These are phyloP conservation scores for Salminus brasiliensis DNA, from an alignment of 2,113 vertebrate genomes.

Conservation along the genomic window DNA sequence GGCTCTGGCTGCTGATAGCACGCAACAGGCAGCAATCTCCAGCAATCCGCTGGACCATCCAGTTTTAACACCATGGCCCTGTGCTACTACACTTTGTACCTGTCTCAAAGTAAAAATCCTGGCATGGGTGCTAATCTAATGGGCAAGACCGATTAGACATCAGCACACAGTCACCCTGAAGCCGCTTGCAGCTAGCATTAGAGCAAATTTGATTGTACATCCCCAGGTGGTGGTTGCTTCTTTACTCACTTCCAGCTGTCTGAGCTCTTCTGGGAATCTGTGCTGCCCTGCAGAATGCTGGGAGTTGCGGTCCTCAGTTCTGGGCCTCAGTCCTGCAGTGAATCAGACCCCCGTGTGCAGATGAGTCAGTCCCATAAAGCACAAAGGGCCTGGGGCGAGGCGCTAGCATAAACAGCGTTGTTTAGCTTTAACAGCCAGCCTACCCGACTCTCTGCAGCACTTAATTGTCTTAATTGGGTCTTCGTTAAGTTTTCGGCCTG, in stretches of 20 bases:
- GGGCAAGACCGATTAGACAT: too few species aligned
- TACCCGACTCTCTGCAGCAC: conserved; percentile 52
- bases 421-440: conserved; percentile 60
- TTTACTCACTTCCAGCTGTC: background rate
- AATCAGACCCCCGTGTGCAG: conserved; percentile 50
- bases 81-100: too few species aligned
- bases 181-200: background rate
- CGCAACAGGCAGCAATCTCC: too few species aligned
- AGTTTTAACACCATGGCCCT: too few species aligned
- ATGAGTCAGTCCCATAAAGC: conserved; percentile 51
- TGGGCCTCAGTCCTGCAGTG: background rate
- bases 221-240: background rate
- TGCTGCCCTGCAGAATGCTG: conserved; percentile 33
- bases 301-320: conserved; percentile 47
- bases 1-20: too few species aligned
- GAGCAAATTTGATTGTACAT: background rate
- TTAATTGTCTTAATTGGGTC: conserved; percentile 64
- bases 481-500: conserved; percentile 54
- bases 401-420: conserved; percentile 65
- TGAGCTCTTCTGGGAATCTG: background rate
- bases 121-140: too few species aligned
- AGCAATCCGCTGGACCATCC: too few species aligned
- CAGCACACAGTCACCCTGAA: too few species aligned
- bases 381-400: conserved; percentile 56
- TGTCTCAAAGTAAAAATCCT: too few species aligned